Evolutionary conservation across 1,140 invertebrate species (phyloP).

Genomic region (Venustaconcha ellipsiformis): DNA sequence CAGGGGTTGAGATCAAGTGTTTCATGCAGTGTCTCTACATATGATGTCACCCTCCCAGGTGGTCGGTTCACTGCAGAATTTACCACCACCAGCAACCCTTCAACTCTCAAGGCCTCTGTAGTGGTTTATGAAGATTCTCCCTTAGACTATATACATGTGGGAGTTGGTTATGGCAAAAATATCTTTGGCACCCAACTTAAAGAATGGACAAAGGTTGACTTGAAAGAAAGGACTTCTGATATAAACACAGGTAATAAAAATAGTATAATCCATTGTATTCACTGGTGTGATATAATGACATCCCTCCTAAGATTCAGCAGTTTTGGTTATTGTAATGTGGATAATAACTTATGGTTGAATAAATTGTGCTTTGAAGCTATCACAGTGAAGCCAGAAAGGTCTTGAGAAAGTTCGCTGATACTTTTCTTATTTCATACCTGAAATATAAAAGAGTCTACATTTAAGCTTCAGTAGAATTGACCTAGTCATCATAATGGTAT

Average conservation of each 20-base stretch:
- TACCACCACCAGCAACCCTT: slow-evolving; percentile 38
- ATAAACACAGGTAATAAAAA: slow-evolving; percentile 13
- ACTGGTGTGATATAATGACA: no score
- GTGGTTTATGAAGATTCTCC: slow-evolving; percentile 45
- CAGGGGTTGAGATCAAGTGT: slow-evolving; percentile 21
- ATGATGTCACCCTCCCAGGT: slow-evolving; percentile 45
- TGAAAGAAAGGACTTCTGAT: slow-evolving; percentile 4
- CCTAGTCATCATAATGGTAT: no score
- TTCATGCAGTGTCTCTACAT: slow-evolving; percentile 40
- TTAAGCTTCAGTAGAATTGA: no score
- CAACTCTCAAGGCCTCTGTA: slow-evolving; percentile 27
- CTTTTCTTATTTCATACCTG: no score
- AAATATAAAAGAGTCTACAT: no score
- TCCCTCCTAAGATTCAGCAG: no score
- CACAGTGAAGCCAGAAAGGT: no score
- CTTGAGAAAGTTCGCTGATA: no score
- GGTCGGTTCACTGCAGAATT: slow-evolving; percentile 44
- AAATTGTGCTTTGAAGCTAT: no score
- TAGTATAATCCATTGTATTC: no score
- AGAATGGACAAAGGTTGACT: slow-evolving; percentile 16
- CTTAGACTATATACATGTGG: slow-evolving; percentile 19
- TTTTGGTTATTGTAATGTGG: no score
- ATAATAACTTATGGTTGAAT: no score
- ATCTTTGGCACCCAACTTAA: slow-evolving; percentile 31
- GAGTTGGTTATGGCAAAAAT: slow-evolving; percentile 35